Percentiles rank a stretch among this genome's conserved stretches.
Evolutionary conservation across 2,797 vertebrate species (phyloP).

Genomic region (Epinephelus awoara): DNA sequence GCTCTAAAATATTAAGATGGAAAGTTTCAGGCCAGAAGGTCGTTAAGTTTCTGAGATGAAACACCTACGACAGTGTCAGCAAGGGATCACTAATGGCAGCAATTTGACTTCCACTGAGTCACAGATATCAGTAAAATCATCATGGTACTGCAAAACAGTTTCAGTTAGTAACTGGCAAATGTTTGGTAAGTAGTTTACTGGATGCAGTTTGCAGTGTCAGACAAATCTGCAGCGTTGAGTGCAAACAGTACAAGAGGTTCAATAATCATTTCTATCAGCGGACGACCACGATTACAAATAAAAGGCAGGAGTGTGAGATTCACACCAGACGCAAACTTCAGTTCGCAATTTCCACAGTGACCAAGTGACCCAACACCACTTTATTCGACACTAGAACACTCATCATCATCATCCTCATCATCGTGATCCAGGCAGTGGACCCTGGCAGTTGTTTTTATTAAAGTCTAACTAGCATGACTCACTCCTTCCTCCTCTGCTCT

Average conservation of each 20-base stretch:
- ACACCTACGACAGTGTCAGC: not conserved
- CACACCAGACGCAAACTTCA: slow-evolving; percentile 41
- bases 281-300: slow-evolving; percentile 5
- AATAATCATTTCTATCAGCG: not conserved
- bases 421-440: slow-evolving; percentile 40
- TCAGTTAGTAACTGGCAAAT: too few relatives aligned
- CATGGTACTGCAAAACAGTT: not conserved
- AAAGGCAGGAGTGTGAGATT: slow-evolving; percentile 33
- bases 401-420: slow-evolving; percentile 36
- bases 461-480: slow-evolving; percentile 76
- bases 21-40: slow-evolving; percentile 23
- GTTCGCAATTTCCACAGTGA: slow-evolving; percentile 38
- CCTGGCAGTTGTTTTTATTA: slow-evolving; percentile 74
- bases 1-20: not conserved
- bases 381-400: slow-evolving; percentile 32
- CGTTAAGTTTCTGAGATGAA: slow-evolving; percentile 12
- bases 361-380: slow-evolving; percentile 50
- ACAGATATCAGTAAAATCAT: not conserved
- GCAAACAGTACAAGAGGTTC: not conserved
- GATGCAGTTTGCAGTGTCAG: not conserved
- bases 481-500: slow-evolving; percentile 74
- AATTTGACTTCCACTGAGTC: not conserved
- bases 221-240: not conserved
- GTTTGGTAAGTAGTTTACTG: not conserved
- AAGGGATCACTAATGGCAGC: not conserved